These are phyloP conservation scores for Diogma glabrata DNA, from an alignment of 2,888 invertebrate genomes.

Conservation along the genomic window DNA sequence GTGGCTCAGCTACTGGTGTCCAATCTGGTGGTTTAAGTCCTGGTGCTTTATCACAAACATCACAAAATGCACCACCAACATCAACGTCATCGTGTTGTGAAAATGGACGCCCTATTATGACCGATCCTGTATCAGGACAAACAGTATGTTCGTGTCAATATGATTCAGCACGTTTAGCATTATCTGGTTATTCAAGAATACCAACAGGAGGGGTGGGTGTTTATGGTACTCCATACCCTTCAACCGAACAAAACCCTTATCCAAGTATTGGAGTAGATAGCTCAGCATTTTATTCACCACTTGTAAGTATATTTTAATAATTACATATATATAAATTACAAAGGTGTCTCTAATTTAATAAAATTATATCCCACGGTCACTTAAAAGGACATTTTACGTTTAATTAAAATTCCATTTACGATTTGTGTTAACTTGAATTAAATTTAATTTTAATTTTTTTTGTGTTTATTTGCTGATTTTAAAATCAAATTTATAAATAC, in stretches of 20 bases:
- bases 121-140: conserved; percentile 86
- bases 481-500: too few species aligned
- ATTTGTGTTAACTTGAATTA: background rate
- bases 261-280: conserved; percentile 88
- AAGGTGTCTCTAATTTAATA: background rate
- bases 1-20: conserved; percentile 36
- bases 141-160: conserved; percentile 92
- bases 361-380: conserved; percentile 4
- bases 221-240: conserved; percentile 79
- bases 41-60: conserved; percentile 35
- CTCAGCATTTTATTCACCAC: conserved; percentile 87
- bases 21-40: conserved; percentile 31
- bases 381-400: conserved; percentile 7
- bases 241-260: conserved; percentile 85
- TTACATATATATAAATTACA: background rate
- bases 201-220: conserved; percentile 70
- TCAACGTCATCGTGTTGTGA: conserved; percentile 63
- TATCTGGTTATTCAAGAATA: conserved; percentile 69
- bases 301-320: conserved; percentile 56
- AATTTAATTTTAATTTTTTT: background rate
- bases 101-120: conserved; percentile 81
- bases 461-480: too few species aligned
- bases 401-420: conserved; percentile 4
- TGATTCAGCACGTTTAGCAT: conserved; percentile 75
- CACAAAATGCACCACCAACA: conserved; percentile 27